A percentile compares a stretch with the other conserved stretches of the same genome.
Evolutionary conservation across 2,888 invertebrate species (phyloP).

Genomic region (Hypolimnas misippus): DNA sequence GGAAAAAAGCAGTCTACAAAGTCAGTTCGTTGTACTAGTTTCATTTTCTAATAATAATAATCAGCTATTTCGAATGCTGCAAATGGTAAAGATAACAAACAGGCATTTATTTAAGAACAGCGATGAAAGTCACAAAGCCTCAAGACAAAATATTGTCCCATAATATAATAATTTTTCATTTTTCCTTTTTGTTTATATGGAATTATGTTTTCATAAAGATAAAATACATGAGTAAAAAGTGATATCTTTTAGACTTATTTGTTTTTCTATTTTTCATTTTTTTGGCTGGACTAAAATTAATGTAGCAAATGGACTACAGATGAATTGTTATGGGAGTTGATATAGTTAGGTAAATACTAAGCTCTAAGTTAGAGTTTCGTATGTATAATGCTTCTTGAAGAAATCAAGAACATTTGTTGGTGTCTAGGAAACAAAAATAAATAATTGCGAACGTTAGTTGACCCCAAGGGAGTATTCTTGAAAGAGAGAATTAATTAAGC

Average conservation of each 20-base stretch:
- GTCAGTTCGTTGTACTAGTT: not conserved
- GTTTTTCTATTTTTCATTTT: not conserved
- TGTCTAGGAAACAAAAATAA: constrained; percentile 1
- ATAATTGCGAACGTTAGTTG: constrained; percentile 1
- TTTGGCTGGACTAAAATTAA: not conserved
- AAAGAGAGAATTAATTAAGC: constrained; percentile 8
- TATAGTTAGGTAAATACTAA: not conserved
- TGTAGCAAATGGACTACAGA: not conserved
- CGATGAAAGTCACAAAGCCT: too few species aligned
- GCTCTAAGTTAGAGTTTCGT: not conserved
- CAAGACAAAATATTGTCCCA: too few species aligned
- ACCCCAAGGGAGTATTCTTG: constrained; percentile 14
- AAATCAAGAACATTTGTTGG: not conserved
- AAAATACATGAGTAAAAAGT: too few species aligned
- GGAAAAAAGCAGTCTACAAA: not conserved
- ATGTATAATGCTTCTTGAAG: not conserved
- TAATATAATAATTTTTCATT: too few species aligned
- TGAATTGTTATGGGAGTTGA: not conserved
- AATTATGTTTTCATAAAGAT: too few species aligned
- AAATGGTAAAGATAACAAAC: not conserved
- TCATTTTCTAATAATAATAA: not conserved
- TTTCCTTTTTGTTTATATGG: too few species aligned
- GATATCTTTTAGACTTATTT: too few species aligned
- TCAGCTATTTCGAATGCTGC: not conserved
- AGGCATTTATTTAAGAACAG: too few species aligned